Evolutionary conservation across 1,140 invertebrate species (phyloP), one percentile per base, ranked within the genome.

Genomic region (Holcopasites calliopsidis): DNA sequence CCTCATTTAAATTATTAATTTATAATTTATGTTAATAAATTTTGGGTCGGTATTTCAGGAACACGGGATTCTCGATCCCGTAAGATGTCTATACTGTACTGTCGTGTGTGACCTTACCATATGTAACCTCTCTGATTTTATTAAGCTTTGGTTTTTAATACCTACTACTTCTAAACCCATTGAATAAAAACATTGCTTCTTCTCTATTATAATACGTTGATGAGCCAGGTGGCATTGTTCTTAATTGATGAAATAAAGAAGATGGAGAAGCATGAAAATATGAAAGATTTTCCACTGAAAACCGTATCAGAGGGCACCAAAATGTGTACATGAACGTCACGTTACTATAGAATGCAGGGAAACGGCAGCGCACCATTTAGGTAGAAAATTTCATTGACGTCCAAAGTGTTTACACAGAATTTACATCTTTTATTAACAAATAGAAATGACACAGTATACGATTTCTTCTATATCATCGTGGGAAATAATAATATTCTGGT

Each of bases 301-400:
- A 58, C 18, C 21, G 7, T 10, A 4, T 1, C 1, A 58, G 55
- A 58, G 11, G n/a, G 31, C 55, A 31, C 55, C 31, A 21, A 58
- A 47, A n/a, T 47, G 18, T 55, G 5, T 58, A 35, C 26, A 54
- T 60, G 23, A 58, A 60, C 33, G 57, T 60, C 33, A 38, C 31
- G 57, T 60, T 60, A 38, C 21, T 60, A 60, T n/a, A n/a, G n/a
- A 26, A 64, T 64, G 42, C 49, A 31, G 33, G 10, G 50, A 26
- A 52, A 33, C 47, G 23, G 33, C n/a, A 26, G 31, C 18, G 13
- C 47, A 7, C 26, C 33, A 5, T 38, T 52, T 18, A n/a, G 35
- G 16, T 6, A 23, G 21, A 57, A 21, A 21, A 23, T 55, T 55
- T 57, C 28, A 2, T 18, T 57, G n/a, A 69, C 7, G 8, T 11